phyloP scores from a whole-genome alignment of 1,140 invertebrate species.

The Cotesia typhae region DNA sequence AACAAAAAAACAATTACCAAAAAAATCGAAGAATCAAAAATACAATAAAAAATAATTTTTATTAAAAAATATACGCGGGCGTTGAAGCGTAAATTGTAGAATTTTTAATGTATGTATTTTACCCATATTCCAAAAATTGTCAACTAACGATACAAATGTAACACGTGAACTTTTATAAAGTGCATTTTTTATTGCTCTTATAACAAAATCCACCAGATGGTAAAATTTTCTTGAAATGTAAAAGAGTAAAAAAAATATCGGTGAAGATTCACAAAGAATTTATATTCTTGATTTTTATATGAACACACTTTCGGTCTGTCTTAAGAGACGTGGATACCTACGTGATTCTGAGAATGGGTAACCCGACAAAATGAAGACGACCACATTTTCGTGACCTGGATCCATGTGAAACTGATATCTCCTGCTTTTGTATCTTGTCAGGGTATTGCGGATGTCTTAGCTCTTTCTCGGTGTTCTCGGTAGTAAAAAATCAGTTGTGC shows the following conservation, averaged over 20 bases:
- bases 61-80: too few species aligned
- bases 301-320: constrained; percentile 26
- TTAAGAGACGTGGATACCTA: constrained; percentile 28
- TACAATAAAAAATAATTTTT: too few species aligned
- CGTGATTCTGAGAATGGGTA: constrained; percentile 26
- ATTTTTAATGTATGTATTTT: too few species aligned
- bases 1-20: too few species aligned
- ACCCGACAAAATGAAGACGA: constrained; percentile 18
- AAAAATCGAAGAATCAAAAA: too few species aligned
- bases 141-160: too few species aligned
- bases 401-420: constrained; percentile 18
- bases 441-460: constrained; percentile 1
- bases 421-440: background rate
- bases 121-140: too few species aligned
- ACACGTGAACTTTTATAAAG: too few species aligned
- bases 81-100: too few species aligned
- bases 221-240: constrained; percentile 34
- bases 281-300: constrained; percentile 40
- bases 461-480: too few species aligned
- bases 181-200: background rate
- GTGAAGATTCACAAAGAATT: constrained; percentile 29
- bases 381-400: constrained; percentile 27
- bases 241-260: constrained; percentile 14
- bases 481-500: too few species aligned
- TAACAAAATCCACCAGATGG: constrained; percentile 8